phyloP scores from a whole-genome alignment of 2,888 invertebrate species.

The Nemoura dubitans region DNA sequence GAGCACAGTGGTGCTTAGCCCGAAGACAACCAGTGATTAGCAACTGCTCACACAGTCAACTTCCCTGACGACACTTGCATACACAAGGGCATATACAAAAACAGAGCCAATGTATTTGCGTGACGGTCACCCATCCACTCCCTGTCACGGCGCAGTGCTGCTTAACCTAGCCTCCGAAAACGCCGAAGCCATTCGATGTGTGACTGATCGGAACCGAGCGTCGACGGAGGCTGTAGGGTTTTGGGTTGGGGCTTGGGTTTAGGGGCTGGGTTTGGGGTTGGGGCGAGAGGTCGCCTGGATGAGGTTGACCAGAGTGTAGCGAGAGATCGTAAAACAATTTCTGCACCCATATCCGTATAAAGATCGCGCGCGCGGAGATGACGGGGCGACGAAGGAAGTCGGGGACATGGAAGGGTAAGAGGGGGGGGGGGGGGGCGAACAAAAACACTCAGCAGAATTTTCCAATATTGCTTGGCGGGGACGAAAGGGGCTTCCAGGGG shows the following conservation, averaged over 20 bases:
- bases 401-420: too few relatives aligned
- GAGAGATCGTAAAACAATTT: background rate
- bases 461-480: conserved; percentile 45
- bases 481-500: background rate
- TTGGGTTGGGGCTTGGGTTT: background rate
- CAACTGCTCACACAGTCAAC: too few relatives aligned
- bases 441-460: conserved; percentile 49
- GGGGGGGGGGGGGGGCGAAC: background rate
- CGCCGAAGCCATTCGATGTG: too few relatives aligned
- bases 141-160: too few relatives aligned
- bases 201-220: too few relatives aligned
- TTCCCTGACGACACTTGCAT: too few relatives aligned
- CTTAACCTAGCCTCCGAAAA: too few relatives aligned
- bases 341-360: background rate
- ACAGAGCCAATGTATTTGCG: too few relatives aligned
- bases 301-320: conserved; percentile 1
- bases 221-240: background rate
- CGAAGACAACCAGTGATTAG: too few relatives aligned
- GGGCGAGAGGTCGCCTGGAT: background rate
- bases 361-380: conserved; percentile 1
- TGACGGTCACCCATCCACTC: too few relatives aligned
- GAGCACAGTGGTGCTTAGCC: too few relatives aligned
- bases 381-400: conserved; percentile 13
- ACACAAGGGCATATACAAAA: too few relatives aligned
- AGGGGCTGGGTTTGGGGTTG: background rate